Evolutionary conservation across 2,113 vertebrate species (phyloP), one percentile per base, ranked within the genome.

Genomic region (Megaleporinus macrocephalus): DNA sequence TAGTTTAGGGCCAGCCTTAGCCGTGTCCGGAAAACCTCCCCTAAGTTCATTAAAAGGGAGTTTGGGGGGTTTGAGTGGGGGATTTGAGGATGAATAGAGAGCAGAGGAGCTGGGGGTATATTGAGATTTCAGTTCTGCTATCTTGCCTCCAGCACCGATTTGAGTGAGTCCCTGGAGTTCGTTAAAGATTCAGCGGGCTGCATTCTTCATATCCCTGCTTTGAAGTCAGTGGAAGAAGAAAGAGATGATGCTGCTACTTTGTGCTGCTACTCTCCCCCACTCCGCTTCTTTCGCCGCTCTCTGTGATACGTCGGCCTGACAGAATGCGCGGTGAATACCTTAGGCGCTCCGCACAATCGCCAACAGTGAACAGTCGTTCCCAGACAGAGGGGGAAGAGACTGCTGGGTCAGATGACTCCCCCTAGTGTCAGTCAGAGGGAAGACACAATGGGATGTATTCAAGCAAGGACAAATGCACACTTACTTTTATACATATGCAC

Each of bases 121-220:
- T 87, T 81, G 73, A 87, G 83, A 78, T 86, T 91, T 76, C 83
- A 84, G 74, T 86, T 84, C 85, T 81, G 78, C 85, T 89, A 86
- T 91, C 85, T 93, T 22, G 57, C 92, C 91, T 86, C 84, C 86
- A 91, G 92, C 90, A 77, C 89, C 53, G 84, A 93, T 93, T 92
- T 89, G 87, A 92, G 83, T 86, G 80, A 88, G 85, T 92, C 92
- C 84, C 87, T 69, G 62, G 86, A 92, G 91, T 88, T 88, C 85
- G 87, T 93, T 93, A 93, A 92, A 90, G 87, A 92, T 93, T 92
- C 85, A 89, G 85, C 59, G 87, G 87, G 86, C 87, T 94, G 90
- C 92, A 92, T 93, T 92, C 89, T 93, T 92, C 88, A 93, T 93
- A 91, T 91, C 86, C 88, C 53, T 14, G 79, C 90, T 93, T 93